A percentile compares a stretch with the other conserved stretches of the same genome.
phyloP scores from a whole-genome alignment of 2,888 invertebrate genomes.

The Heliconius cydno region DNA sequence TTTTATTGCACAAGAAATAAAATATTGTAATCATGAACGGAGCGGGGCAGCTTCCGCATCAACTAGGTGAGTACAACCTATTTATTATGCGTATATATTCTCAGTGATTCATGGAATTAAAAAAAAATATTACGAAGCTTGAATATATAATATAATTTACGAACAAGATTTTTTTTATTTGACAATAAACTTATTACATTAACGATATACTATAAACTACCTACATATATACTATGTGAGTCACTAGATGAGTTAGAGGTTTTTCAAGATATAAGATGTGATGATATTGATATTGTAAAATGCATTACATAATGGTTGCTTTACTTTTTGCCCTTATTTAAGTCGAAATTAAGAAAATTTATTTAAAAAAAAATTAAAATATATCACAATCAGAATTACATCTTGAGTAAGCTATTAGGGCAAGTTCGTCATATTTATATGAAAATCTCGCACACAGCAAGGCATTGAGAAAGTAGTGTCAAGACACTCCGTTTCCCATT shows the following conservation, averaged over 20 bases:
- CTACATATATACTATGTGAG: neutral
- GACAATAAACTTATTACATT: neutral
- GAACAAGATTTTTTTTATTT: neutral
- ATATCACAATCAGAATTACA: neutral
- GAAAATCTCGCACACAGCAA: no score
- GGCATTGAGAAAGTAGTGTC: no score
- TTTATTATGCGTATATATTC: neutral
- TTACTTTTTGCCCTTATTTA: no score
- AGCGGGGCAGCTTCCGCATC: neutral
- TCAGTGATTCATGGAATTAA: neutral
- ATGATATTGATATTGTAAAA: no score
- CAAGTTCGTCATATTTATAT: neutral
- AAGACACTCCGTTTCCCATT: no score
- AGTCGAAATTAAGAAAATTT: neutral
- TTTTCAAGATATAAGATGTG: no score
- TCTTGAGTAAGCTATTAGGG: neutral
- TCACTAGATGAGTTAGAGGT: neutral
- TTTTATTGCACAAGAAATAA: conserved; percentile 10
- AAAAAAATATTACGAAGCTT: neutral
- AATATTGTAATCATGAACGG: conserved; percentile 7
- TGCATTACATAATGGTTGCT: no score
- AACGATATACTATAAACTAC: neutral
- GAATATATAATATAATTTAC: neutral
- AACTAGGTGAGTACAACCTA: neutral
- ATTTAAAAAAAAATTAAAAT: neutral